Base-by-base conservation (phyloP, 2,888 invertebrate species). In the Pyrrhia umbra region DNA sequence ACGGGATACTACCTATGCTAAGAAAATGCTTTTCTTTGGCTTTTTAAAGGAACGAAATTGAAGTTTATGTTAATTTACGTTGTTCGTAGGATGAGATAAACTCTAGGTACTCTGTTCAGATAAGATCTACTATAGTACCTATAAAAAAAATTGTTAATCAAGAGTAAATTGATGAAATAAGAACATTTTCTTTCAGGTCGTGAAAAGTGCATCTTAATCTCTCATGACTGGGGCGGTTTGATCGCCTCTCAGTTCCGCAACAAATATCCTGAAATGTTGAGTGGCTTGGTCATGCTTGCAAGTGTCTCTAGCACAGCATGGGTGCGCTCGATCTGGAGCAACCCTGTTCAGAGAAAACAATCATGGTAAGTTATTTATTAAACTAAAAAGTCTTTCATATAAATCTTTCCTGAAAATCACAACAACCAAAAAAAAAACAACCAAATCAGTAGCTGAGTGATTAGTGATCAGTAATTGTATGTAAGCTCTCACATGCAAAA, bases 141-240 rank as follows among this genome's bases (percentile, higher is more conserved):
- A 15, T 6, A 6, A 16, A 18, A 39, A 6, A 6, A 6, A 2
- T 18, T 16, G n/a, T n/a, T n/a, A 6, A 23, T 23, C 23, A 23
- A 23, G 23, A 23, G 3, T 4, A 23, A 23, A 23, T 23, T 23
- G n/a, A 23, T 23, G 23, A 23, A 23, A 23, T 23, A 23, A 23
- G 23, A n/a, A 10, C 6, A n/a, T 18, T 18, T 37, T 25, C 62
- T 87, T 87, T 6, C 80, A 96, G 96, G 95, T 57, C 90, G 92
- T 20, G 90, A 95, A 49, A 95, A 95, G 75, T 95, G 92, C 75
- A 95, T 95, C 45, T 80, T 97, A 9, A 93, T 96, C 2, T 94
- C 95, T 0, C 97, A 97, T 88, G 97, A 97, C 85, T 97, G 96
- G 97, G 97, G 97, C 62, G 96, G 96, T 51, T 69, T 95, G 9